Evolutionary conservation across 2,797 vertebrate genomes (phyloP).

Genomic region (Craterocephalus amniculus): DNA sequence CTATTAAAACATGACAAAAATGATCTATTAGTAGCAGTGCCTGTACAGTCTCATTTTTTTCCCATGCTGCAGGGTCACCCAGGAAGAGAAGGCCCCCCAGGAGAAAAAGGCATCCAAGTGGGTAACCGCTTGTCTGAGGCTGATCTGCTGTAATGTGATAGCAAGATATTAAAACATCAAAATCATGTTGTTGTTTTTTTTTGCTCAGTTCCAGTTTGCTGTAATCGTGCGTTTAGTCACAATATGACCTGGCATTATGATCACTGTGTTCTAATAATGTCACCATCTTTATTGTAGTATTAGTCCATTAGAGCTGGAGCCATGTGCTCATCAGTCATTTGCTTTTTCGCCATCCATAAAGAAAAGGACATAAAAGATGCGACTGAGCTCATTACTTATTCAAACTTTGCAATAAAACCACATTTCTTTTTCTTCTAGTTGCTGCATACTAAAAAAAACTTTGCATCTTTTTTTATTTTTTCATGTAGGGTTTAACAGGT

Average conservation of each 20-base stretch:
- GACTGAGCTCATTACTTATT: constrained; percentile 16
- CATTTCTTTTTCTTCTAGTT: constrained; percentile 7
- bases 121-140: constrained; percentile 59
- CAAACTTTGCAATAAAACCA: constrained; percentile 16
- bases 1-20: constrained; percentile 28
- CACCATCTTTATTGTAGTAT: constrained; percentile 42
- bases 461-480: constrained; percentile 12
- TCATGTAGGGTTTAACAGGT: constrained; percentile 84
- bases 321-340: constrained; percentile 28
- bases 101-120: constrained; percentile 92
- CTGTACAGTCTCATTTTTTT: constrained; percentile 31
- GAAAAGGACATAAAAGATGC: constrained; percentile 5
- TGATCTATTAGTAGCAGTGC: constrained; percentile 28
- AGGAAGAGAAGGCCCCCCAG: constrained; percentile 90
- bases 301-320: constrained; percentile 41
- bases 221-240: constrained; percentile 28
- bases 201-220: constrained; percentile 3
- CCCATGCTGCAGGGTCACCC: constrained; percentile 87
- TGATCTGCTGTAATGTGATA: constrained; percentile 10
- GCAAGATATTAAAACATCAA: constrained; percentile 25
- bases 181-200: constrained; percentile 14
- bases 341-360: constrained; percentile 25
- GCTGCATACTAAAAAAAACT: constrained; percentile 4
- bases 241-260: constrained; percentile 42
- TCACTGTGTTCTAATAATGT: constrained; percentile 28